A percentile compares a stretch with the other conserved stretches of the same genome.
Evolutionary conservation across 2,113 vertebrate genomes (phyloP).

Genomic region (Aphelocoma coerulescens): DNA sequence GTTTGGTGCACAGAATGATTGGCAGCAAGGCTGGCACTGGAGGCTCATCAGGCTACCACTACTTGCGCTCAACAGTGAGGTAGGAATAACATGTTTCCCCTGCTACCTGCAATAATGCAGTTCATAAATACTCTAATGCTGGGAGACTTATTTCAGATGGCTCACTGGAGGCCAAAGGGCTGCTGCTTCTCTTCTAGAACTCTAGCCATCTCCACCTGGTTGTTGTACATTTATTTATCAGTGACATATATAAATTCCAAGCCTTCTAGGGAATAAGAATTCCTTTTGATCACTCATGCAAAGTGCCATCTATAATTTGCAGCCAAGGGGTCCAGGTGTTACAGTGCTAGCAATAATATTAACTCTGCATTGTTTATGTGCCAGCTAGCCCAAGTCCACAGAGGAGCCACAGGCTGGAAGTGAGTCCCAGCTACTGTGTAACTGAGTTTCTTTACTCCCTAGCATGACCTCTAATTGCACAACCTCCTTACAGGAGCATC

Average conservation of each 20-base stretch:
- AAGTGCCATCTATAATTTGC: not conserved
- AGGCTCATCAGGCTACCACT: constrained; percentile 94
- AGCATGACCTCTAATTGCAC: not conserved
- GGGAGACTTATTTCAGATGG: not conserved
- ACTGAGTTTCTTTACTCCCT: not conserved
- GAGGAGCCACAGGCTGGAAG: not conserved
- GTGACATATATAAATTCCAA: not conserved
- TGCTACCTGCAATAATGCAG: not conserved
- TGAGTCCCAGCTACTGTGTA: not conserved
- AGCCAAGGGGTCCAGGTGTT: accelerated
- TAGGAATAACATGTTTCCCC: not conserved
- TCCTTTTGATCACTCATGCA: not conserved
- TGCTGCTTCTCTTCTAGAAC: not conserved
- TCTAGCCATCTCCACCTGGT: not conserved
- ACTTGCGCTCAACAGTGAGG: constrained; percentile 95
- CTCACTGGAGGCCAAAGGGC: not conserved
- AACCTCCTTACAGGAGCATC: not conserved
- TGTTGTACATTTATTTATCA: not conserved
- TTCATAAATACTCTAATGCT: not conserved
- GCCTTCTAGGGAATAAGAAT: not conserved
- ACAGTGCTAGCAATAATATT: not conserved
- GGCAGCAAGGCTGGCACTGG: constrained; percentile 92
- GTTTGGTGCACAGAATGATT: constrained; percentile 96
- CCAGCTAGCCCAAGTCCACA: not conserved
- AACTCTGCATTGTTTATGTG: not conserved